A percentile compares a stretch with the other conserved stretches of the same genome.
Evolutionary conservation across 2,888 invertebrate genomes (phyloP).

Genomic region (Drosophila planitibia): DNA sequence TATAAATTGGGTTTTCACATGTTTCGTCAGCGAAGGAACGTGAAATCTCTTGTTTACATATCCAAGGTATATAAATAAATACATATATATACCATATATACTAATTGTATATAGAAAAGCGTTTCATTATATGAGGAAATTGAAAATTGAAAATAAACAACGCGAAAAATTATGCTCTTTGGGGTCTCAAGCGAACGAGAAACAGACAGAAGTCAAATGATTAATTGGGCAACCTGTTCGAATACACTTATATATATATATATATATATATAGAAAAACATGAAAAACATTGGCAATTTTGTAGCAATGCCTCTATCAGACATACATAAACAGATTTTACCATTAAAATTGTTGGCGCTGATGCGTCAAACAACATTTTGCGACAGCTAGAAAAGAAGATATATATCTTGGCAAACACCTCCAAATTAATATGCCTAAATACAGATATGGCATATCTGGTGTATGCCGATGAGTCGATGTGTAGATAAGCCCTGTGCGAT

Average conservation of each 20-base stretch:
- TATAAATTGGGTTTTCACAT: slow-evolving; percentile 67
- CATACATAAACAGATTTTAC: slow-evolving; percentile 6
- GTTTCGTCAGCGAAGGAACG: slow-evolving; percentile 60
- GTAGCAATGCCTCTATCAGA: slow-evolving; percentile 32
- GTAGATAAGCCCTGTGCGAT: slow-evolving; percentile 22
- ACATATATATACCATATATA: neutral
- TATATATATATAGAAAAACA: neutral
- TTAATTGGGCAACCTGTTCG: slow-evolving; percentile 51
- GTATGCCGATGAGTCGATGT: slow-evolving; percentile 16
- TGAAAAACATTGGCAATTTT: slow-evolving; percentile 30
- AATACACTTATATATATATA: neutral
- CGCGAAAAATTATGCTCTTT: slow-evolving; percentile 40
- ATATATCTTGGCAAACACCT: slow-evolving; percentile 37
- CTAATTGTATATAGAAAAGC: neutral
- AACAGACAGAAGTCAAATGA: slow-evolving; percentile 48
- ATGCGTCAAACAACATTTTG: slow-evolving; percentile 26
- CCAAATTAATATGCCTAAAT: slow-evolving; percentile 18
- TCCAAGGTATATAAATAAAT: slow-evolving; percentile 8
- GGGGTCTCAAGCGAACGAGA: slow-evolving; percentile 26
- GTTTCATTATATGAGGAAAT: slow-evolving; percentile 19
- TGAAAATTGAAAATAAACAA: slow-evolving; percentile 42
- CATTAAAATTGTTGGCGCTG: slow-evolving; percentile 5
- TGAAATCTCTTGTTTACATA: slow-evolving; percentile 63
- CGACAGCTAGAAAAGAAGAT: slow-evolving; percentile 34
- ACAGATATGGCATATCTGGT: slow-evolving; percentile 19